Evolutionary conservation across 2,888 invertebrate species (phyloP).

Genomic region (Agrilus biguttatus): DNA sequence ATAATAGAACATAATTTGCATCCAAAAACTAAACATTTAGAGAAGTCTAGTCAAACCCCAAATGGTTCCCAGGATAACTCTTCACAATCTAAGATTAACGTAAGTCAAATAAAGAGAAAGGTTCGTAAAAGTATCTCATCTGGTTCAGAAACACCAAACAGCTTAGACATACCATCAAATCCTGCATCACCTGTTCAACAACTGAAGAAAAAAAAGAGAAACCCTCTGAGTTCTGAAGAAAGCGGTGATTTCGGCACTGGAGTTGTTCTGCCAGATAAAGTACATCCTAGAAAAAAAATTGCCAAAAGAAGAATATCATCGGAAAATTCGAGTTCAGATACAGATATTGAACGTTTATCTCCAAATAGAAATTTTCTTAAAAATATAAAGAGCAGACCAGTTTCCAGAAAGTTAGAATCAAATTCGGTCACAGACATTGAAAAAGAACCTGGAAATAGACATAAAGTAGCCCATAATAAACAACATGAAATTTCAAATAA

Average conservation of each 20-base stretch:
- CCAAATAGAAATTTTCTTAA: no score
- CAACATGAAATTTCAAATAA: no score
- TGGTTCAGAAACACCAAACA: no score
- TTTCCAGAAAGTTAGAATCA: neutral
- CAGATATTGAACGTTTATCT: no score
- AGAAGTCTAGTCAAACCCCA: no score
- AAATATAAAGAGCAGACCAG: no score
- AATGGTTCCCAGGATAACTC: neutral
- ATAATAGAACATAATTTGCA: no score
- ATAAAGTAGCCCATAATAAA: neutral
- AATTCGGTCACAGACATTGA: constrained; percentile 6
- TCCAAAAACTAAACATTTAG: no score
- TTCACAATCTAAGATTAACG: constrained; percentile 2
- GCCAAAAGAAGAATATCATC: constrained; percentile 3
- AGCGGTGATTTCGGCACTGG: constrained; percentile 14
- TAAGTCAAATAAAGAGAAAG: constrained; percentile 1
- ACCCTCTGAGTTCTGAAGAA: constrained; percentile 2
- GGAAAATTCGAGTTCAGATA: constrained; percentile 6
- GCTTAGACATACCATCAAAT: no score
- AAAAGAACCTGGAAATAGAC: neutral
- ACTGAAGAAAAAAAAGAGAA: constrained; percentile 4
- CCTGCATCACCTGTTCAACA: neutral
- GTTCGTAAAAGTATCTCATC: no score
- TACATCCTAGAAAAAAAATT: no score
- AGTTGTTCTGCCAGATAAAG: constrained; percentile 2